Conservation (phyloP, 2,113 vertebrate genomes). For the Spea bombifrons region DNA sequence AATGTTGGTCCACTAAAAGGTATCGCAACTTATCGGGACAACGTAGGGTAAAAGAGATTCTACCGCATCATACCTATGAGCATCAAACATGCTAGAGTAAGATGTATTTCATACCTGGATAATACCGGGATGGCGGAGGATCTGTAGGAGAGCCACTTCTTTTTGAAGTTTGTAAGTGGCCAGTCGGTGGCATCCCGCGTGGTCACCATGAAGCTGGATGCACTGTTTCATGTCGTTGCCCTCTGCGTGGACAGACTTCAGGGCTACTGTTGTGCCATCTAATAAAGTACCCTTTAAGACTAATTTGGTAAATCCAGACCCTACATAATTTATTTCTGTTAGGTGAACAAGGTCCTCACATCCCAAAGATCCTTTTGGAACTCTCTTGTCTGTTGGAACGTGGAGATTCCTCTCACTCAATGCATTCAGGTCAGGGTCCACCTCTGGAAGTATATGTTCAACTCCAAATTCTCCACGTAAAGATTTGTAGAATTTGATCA, state of each 20-base stretch:
- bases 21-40: no score
- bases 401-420: constrained; percentile 13
- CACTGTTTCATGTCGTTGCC: constrained; percentile 79
- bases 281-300: constrained; percentile 60
- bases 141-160: constrained; percentile 75
- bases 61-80: no score
- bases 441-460: neutral
- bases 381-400: neutral
- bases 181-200: constrained; percentile 67
- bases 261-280: constrained; percentile 58
- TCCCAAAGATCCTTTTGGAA: constrained; percentile 38
- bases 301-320: constrained; percentile 74
- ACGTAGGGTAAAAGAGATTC: no score
- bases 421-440: constrained; percentile 15
- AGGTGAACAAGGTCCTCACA: constrained; percentile 67
- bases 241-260: constrained; percentile 75
- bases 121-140: constrained; percentile 75
- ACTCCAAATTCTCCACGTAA: neutral
- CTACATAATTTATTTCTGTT: constrained; percentile 62
- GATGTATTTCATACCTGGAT: constrained; percentile 64
- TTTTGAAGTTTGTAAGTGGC: constrained; percentile 80
- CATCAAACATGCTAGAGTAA: neutral
- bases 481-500: neutral
- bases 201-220: constrained; percentile 68
- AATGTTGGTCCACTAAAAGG: no score